Evolutionary conservation across 53 echinoderm and acorn worm species (phyloP).

Genomic region (Echinarachnius parma): DNA sequence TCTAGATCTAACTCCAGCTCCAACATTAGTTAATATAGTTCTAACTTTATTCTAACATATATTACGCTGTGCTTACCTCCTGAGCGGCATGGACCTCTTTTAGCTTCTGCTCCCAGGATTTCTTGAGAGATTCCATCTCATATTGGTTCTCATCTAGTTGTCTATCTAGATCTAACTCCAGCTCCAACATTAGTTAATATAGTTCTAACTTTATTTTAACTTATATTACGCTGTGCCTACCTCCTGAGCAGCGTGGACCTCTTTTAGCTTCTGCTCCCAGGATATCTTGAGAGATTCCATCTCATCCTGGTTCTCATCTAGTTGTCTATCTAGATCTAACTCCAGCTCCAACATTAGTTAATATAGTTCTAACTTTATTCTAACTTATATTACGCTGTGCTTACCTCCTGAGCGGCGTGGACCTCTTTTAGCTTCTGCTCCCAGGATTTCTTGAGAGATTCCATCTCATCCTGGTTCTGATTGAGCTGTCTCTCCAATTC

Average conservation of each 20-base stretch:
- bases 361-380: no score
- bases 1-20: conserved; percentile 73
- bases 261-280: background rate
- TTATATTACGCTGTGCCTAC: no score
- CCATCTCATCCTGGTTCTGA: conserved; percentile 88
- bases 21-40: no score
- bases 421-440: conserved; percentile 91
- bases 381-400: no score
- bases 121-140: conserved; percentile 94
- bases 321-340: no score
- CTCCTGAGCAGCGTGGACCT: background rate
- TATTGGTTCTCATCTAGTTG: conserved; percentile 69
- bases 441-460: conserved; percentile 90
- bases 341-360: no score
- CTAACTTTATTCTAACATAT: no score
- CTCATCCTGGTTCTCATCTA: no score
- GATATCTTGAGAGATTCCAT: no score
- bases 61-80: no score
- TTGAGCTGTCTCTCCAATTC: conserved; percentile 63
- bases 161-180: conserved; percentile 68
- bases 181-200: no score
- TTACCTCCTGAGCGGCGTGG: conserved; percentile 87
- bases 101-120: conserved; percentile 92
- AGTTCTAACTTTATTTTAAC: no score
- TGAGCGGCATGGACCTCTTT: conserved; percentile 89